Evolutionary conservation across 2,888 invertebrate species (phyloP).

Genomic region (Phytoseiulus persimilis): DNA sequence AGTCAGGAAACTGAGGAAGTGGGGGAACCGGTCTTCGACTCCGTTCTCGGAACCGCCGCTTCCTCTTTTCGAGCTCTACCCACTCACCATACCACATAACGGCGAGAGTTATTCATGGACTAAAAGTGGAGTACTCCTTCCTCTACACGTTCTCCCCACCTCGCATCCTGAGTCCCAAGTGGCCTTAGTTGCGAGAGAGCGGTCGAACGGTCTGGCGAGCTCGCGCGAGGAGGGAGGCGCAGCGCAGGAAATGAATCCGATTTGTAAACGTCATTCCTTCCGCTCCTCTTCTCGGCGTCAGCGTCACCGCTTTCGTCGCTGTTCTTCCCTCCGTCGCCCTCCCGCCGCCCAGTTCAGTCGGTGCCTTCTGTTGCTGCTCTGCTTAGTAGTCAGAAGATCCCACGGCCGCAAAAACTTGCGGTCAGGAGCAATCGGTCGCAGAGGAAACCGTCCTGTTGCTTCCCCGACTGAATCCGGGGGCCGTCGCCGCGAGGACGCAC

Average conservation of each 20-base stretch:
- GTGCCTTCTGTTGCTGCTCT: neutral
- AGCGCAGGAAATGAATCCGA: neutral
- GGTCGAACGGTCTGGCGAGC: too few species aligned
- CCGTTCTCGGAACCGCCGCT: neutral
- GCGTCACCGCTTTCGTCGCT: neutral
- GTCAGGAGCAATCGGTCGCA: neutral
- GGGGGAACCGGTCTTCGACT: neutral
- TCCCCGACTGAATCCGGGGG: neutral
- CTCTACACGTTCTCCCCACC: neutral
- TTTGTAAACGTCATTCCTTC: neutral
- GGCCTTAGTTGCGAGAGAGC: neutral
- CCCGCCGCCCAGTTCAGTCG: neutral
- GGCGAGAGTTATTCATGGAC: neutral
- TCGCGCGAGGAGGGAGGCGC: neutral
- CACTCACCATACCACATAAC: neutral
- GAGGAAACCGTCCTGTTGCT: neutral
- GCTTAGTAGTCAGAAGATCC: neutral
- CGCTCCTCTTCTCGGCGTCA: neutral
- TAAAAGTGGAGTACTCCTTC: neutral
- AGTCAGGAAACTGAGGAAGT: neutral
- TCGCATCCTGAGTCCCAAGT: neutral
- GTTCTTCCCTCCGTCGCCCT: neutral
- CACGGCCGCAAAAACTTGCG: neutral
- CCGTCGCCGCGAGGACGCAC: neutral
- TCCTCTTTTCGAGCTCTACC: neutral